These are phyloP conservation scores for Macrostomum lignano DNA, from an alignment of 1,140 invertebrate species.

Conservation along the genomic window DNA sequence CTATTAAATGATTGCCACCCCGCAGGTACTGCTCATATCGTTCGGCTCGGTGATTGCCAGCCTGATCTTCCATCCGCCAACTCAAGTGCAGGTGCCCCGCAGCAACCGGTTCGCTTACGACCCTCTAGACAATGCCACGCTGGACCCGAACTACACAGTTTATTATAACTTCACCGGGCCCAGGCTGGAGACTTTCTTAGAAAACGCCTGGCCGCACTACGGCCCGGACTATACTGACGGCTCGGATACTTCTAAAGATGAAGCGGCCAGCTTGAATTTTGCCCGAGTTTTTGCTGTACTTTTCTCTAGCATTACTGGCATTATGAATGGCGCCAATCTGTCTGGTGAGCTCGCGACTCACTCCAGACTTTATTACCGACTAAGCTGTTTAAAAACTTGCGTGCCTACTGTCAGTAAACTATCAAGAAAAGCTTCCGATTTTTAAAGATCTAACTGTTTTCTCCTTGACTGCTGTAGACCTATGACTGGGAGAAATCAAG, in stretches of 20 bases:
- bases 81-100: conserved; percentile 12
- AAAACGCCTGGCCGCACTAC: no score
- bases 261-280: no score
- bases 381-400: no score
- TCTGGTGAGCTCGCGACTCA: conserved; percentile 37
- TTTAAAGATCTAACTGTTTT: no score
- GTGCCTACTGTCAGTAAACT: no score
- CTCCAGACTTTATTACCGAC: no score
- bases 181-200: conserved; percentile 36
- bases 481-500: no score
- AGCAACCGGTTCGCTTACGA: conserved; percentile 10
- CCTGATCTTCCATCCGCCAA: conserved; percentile 12
- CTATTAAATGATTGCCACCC: not conserved
- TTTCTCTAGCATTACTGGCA: conserved; percentile 72
- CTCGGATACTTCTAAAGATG: no score
- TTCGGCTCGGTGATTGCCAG: conserved; percentile 19
- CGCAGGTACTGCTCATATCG: conserved; percentile 18
- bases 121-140: conserved; percentile 12
- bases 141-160: no score
- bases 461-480: no score
- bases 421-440: no score
- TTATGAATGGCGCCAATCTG: conserved; percentile 98
- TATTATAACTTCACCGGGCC: conserved; percentile 51
- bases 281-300: conserved; percentile 44
- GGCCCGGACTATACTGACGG: no score